A percentile compares a stretch with the other conserved stretches of the same genome.
phyloP scores from a whole-genome alignment of 2,113 vertebrate species.

The Rhinichthys klamathensis region DNA sequence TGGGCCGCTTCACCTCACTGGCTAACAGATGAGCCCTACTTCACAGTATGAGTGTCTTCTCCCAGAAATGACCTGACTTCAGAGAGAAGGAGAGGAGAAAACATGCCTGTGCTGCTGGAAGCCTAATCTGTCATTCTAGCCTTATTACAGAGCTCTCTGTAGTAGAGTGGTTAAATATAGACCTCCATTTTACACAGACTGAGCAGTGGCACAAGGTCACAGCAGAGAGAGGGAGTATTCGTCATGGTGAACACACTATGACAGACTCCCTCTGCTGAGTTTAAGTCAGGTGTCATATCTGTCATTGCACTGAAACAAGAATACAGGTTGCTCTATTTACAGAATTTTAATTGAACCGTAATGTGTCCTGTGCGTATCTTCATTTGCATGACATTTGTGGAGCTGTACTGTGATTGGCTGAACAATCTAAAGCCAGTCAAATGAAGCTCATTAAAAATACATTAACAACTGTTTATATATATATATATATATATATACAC shows the following conservation, averaged over 20 bases:
- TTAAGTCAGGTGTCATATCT: conserved; percentile 42
- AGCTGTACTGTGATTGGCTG: no score
- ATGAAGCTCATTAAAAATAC: neutral
- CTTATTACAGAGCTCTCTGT: conserved; percentile 70
- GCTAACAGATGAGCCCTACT: conserved; percentile 56
- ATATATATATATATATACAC: no score
- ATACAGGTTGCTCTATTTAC: neutral
- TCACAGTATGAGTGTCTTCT: conserved; percentile 43
- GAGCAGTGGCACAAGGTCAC: conserved; percentile 54
- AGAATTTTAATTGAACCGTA: conserved; percentile 1
- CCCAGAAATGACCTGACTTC: conserved; percentile 48
- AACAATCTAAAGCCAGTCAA: neutral
- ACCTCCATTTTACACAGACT: conserved; percentile 61
- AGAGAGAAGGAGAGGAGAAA: conserved; percentile 9
- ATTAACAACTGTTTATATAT: no score
- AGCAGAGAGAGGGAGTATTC: conserved; percentile 29
- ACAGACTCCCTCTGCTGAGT: conserved; percentile 18
- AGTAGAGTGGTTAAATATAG: conserved; percentile 70
- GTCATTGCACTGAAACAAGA: neutral
- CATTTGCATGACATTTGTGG: conserved; percentile 33
- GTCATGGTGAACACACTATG: conserved; percentile 26
- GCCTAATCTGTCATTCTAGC: conserved; percentile 71
- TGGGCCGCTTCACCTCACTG: conserved; percentile 41
- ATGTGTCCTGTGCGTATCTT: neutral
- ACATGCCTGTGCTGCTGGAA: conserved; percentile 58